These are phyloP conservation scores for Mobula hypostoma DNA, from an alignment of 2,113 vertebrate genomes.

Conservation along the genomic window DNA sequence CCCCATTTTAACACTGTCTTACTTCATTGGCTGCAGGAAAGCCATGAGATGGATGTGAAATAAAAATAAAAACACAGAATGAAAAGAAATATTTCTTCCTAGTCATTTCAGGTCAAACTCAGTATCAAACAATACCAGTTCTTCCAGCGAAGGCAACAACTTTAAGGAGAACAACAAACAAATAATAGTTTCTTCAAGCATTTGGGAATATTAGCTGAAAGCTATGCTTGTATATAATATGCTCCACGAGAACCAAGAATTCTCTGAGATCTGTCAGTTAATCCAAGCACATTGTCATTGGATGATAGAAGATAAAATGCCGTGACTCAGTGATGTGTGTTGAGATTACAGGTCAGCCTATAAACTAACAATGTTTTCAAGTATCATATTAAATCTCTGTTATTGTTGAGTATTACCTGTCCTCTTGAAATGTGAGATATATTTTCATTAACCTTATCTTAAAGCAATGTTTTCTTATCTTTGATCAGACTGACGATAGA, in stretches of 20 bases:
- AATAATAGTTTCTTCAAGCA: neutral
- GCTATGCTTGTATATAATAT: neutral
- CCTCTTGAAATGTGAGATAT: neutral
- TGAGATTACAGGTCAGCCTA: neutral
- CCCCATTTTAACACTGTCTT: too few species aligned
- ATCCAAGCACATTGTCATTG: neutral
- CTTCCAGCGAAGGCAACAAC: neutral
- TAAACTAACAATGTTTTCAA: neutral
- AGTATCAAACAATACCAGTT: neutral
- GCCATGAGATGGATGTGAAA: too few species aligned
- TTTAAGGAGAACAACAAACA: neutral
- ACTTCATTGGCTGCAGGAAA: too few species aligned
- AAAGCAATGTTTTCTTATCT: neutral
- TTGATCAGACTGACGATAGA: neutral
- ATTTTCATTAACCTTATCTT: slow-evolving; percentile 23
- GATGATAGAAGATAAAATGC: neutral
- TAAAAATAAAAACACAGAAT: too few species aligned
- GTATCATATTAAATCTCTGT: slow-evolving; percentile 27
- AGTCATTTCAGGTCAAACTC: neutral
- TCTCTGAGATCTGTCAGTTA: neutral
- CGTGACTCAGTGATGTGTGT: neutral
- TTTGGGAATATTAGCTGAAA: neutral
- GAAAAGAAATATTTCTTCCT: too few species aligned
- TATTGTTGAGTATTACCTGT: neutral
- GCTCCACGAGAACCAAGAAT: slow-evolving; percentile 4